Evolutionary conservation across 2,888 invertebrate species (phyloP), one percentile per base, ranked within the genome.

Genomic region (Scaptomyza polygonia): DNA sequence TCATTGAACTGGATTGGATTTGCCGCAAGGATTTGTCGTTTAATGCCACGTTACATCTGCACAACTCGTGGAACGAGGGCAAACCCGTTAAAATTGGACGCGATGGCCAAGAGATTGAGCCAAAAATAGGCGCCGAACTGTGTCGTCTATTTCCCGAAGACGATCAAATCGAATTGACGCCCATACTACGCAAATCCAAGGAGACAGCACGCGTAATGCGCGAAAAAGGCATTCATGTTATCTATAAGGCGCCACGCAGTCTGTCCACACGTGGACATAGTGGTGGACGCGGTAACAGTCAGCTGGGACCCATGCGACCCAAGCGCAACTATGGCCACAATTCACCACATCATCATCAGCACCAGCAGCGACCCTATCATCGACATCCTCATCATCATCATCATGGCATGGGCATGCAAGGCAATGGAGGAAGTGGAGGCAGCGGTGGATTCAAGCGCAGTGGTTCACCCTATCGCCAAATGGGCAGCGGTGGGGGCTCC

Each of bases 41-140:
- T 88, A 96, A 95, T 79, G 96, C 96, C 88, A 98, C 98, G 2
- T 94, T 96, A 81, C 98, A 99, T 91, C 93, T 99, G 67, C 97
- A 97, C 89, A 99, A 99, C 93, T 96, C 97, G 5, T 99, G 98
- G 98, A 99, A 99, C 93, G 98, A 99, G 90, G 97, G 98, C 45
- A 98, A 98, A 92, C 98, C 98, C 61, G 99, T 99, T 0, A 99
- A 99, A 93, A 99, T 99, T 88, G 99, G 98, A n/a, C 94, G 99
- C 71, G 99, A 99, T 93, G 99, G 99, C 0, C 96, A 99, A 93
- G 99, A 99, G 93, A 97, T 99, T 79, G 99, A 99, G 91, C 98
- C 98, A 3, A 95, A 96, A 91, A 97, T 98, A 56, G 99, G 98
- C 16, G 97, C 97, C 91, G 97, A 98, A 91, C 92, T 99, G 64